phyloP scores from a whole-genome alignment of 2,888 invertebrate species.

The Eristalis arbustorum region DNA sequence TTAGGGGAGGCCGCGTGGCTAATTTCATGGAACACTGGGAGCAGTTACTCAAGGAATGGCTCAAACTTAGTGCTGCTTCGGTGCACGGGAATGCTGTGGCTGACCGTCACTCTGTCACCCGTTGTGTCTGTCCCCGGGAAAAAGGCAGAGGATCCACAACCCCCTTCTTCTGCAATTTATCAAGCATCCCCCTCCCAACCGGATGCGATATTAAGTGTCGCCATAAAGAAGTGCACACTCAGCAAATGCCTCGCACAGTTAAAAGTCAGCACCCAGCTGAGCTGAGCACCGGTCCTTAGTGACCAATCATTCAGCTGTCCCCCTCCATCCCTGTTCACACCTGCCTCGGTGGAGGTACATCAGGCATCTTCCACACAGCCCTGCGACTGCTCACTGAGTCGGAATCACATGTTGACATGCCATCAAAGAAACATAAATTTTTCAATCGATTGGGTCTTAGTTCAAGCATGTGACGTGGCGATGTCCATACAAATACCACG shows the following conservation, averaged over 20 bases:
- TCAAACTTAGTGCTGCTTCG: background rate
- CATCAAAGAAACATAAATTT: conserved; percentile 74
- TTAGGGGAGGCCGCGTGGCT: background rate
- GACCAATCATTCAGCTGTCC: conserved; percentile 21
- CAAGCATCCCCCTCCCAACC: too few species aligned
- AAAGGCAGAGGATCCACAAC: too few species aligned
- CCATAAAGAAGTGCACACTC: too few species aligned
- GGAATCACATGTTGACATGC: conserved; percentile 70
- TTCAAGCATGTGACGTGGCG: conserved; percentile 72
- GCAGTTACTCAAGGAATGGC: background rate
- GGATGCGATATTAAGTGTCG: too few species aligned
- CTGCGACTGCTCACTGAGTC: conserved; percentile 59
- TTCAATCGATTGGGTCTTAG: conserved; percentile 75
- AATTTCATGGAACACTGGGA: background rate
- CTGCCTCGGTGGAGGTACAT: conserved; percentile 26
- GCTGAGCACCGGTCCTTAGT: background rate
- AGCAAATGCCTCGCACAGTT: background rate
- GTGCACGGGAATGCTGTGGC: too few species aligned
- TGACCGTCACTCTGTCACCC: too few species aligned
- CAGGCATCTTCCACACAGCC: conserved; percentile 30
- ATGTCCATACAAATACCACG: conserved; percentile 39
- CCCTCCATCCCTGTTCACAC: conserved; percentile 7
- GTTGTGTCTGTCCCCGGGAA: too few species aligned
- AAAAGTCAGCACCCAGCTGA: conserved; percentile 19
- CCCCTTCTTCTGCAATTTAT: too few species aligned